A percentile compares a stretch with the other conserved stretches of the same genome.
Evolutionary conservation across 2,888 invertebrate species (phyloP).

Genomic region (Palloptera scutellata): DNA sequence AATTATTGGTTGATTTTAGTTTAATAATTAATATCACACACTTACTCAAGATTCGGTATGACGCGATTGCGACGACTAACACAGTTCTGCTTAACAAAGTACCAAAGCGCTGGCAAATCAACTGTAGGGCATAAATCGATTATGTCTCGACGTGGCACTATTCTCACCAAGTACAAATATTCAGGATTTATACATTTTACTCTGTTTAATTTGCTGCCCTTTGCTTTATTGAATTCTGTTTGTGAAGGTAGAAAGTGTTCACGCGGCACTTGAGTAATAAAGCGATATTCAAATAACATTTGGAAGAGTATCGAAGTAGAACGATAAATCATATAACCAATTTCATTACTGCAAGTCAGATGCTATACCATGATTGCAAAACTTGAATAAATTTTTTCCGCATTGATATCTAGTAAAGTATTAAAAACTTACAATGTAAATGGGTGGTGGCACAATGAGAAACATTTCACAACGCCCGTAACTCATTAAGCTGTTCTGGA

Average conservation of each 20-base stretch:
- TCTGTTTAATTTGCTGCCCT: conserved; percentile 51
- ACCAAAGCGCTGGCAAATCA: conserved; percentile 72
- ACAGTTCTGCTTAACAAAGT: conserved; percentile 74
- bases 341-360: conserved; percentile 68
- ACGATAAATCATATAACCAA: conserved; percentile 68
- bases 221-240: conserved; percentile 48
- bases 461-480: conserved; percentile 72
- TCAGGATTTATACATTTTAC: conserved; percentile 65
- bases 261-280: conserved; percentile 70
- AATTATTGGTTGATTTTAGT: conserved; percentile 23
- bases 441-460: conserved; percentile 69
- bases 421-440: conserved; percentile 69
- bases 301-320: conserved; percentile 72
- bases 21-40: conserved; percentile 20
- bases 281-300: conserved; percentile 71
- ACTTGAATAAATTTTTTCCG: not conserved
- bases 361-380: conserved; percentile 60
- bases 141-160: conserved; percentile 70
- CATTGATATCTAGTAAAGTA: not conserved
- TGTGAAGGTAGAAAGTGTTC: conserved; percentile 75
- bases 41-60: conserved; percentile 80
- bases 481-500: conserved; percentile 68
- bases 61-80: conserved; percentile 69
- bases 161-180: conserved; percentile 71
- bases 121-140: conserved; percentile 66